These are phyloP conservation scores for Brachionus calyciflorus DNA, from an alignment of 1,140 invertebrate genomes.

Conservation along the genomic window DNA sequence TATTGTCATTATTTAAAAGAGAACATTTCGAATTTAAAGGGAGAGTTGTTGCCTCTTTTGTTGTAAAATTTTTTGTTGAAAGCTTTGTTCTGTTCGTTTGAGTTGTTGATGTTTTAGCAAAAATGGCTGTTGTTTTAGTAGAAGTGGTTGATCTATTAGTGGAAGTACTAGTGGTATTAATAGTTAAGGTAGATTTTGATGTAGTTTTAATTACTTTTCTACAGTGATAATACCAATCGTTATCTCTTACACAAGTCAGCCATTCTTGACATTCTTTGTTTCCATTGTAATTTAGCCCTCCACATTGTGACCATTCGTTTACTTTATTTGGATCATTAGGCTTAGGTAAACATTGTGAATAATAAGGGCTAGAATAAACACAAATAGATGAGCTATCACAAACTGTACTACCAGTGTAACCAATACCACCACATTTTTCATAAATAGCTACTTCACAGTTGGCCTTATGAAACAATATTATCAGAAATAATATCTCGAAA, in stretches of 20 bases:
- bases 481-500: not conserved
- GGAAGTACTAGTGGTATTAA: too few relatives aligned
- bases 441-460: not conserved
- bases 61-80: too few relatives aligned
- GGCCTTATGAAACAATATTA: not conserved
- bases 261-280: not conserved
- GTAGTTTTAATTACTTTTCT: too few relatives aligned
- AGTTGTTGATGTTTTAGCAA: too few relatives aligned
- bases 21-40: too few relatives aligned
- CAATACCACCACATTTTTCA: not conserved
- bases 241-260: not conserved
- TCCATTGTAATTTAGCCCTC: not conserved
- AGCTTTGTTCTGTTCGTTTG: too few relatives aligned
- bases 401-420: not conserved
- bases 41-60: too few relatives aligned
- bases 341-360: constrained; percentile 1
- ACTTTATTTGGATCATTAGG: constrained; percentile 16
- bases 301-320: not conserved
- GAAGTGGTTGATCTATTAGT: too few relatives aligned
- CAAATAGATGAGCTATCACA: constrained; percentile 3
- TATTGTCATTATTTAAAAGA: too few relatives aligned
- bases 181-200: too few relatives aligned
- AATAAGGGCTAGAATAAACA: not conserved
- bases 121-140: too few relatives aligned
- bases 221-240: constrained; percentile 15